Evolutionary conservation across 1,140 invertebrate genomes (phyloP).

Genomic region (Sycophila sp.): DNA sequence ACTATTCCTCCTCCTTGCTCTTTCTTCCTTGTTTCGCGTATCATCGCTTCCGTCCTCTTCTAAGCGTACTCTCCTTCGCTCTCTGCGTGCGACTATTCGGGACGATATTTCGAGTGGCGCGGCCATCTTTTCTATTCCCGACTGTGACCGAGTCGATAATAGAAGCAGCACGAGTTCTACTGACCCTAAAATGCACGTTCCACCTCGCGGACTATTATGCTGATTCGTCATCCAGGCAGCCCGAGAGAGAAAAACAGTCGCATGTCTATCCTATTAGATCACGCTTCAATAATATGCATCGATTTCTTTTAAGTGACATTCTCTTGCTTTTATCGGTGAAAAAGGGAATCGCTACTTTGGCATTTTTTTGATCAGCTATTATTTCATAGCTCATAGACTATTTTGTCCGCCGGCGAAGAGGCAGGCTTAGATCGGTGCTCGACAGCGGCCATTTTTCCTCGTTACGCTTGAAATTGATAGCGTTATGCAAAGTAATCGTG

Average conservation of each 20-base stretch:
- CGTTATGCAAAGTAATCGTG: constrained; percentile 10
- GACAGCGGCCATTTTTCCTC: background rate
- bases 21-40: background rate
- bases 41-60: background rate
- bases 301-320: too few relatives aligned
- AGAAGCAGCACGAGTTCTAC: constrained; percentile 47
- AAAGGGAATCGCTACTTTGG: background rate
- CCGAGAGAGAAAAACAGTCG: background rate
- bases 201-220: constrained; percentile 20
- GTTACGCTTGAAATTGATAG: constrained; percentile 39
- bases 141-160: constrained; percentile 45
- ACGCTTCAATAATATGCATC: too few relatives aligned
- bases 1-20: background rate
- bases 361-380: too few relatives aligned
- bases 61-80: background rate
- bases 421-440: too few relatives aligned
- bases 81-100: constrained; percentile 17
- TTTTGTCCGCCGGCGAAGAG: too few relatives aligned
- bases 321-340: too few relatives aligned
- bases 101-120: constrained; percentile 35
- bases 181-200: constrained; percentile 45
- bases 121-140: constrained; percentile 46
- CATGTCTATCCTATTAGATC: constrained; percentile 7
- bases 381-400: too few relatives aligned
- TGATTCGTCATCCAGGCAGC: constrained; percentile 26